Evolutionary conservation across 2,797 vertebrate species (phyloP).

Genomic region (Morus bassanus): DNA sequence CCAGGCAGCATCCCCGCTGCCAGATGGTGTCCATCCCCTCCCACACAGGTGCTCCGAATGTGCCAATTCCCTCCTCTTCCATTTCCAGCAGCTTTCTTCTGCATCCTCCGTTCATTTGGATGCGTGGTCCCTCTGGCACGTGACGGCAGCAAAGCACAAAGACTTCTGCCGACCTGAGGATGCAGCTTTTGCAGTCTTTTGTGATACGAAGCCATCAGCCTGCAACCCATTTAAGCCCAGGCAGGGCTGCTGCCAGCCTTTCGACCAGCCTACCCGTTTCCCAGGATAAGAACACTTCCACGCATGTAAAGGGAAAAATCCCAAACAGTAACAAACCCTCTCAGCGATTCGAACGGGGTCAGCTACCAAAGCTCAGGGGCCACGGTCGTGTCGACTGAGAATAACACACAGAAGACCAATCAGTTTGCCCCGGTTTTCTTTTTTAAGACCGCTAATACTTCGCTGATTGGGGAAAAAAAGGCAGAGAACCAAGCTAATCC

Average conservation of each 20-base stretch:
- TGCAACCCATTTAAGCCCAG: neutral
- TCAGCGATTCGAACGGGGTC: neutral
- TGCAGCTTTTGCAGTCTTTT: neutral
- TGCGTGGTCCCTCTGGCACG: neutral
- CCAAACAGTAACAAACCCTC: neutral
- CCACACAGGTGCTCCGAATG: neutral
- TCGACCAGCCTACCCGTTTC: neutral
- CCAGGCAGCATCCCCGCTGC: neutral
- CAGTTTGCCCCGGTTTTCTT: neutral
- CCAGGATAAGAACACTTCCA: neutral
- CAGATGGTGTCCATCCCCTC: neutral
- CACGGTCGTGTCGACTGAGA: fast-evolving
- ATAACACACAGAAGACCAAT: neutral
- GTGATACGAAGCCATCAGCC: neutral
- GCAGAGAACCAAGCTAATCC: neutral
- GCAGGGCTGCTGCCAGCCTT: neutral
- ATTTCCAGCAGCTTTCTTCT: neutral
- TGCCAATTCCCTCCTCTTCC: neutral
- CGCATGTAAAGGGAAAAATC: neutral
- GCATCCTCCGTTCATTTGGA: neutral
- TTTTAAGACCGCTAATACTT: neutral
- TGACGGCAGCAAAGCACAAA: neutral
- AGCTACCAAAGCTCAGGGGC: neutral
- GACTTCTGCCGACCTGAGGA: neutral
- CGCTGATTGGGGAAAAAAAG: no score